These are phyloP conservation scores for Saturnia pavonia DNA, from an alignment of 2,888 invertebrate genomes.

Conservation along the genomic window DNA sequence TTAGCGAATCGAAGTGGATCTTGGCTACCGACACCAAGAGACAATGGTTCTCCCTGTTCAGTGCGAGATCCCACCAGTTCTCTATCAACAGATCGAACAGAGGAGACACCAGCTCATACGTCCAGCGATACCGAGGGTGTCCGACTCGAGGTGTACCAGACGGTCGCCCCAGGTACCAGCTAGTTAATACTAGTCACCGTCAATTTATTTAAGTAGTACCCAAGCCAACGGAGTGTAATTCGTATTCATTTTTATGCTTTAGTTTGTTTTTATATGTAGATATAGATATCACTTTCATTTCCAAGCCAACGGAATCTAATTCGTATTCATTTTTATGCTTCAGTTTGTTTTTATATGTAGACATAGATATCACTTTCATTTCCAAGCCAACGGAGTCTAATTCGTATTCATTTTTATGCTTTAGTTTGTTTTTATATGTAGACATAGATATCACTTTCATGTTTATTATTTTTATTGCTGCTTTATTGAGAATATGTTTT, in stretches of 20 bases:
- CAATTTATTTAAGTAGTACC: background rate
- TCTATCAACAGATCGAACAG: background rate
- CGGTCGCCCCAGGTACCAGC: background rate
- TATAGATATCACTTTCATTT: too few species aligned
- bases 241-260: background rate
- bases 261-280: background rate
- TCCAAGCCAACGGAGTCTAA: too few species aligned
- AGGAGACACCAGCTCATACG: background rate
- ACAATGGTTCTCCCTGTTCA: background rate
- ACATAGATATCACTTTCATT: too few species aligned
- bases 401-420: too few species aligned
- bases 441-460: background rate
- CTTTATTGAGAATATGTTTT: background rate
- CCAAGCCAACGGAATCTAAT: too few species aligned
- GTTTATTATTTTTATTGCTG: background rate
- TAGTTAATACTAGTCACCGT: background rate
- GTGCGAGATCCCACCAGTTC: background rate
- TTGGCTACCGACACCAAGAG: constrained; percentile 5
- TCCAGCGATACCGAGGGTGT: constrained; percentile 5
- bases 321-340: too few species aligned
- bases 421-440: background rate
- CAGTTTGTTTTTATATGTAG: background rate
- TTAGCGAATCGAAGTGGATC: constrained; percentile 7
- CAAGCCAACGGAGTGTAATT: constrained; percentile 1
- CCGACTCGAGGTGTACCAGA: constrained; percentile 1